Evolutionary conservation across 2,113 vertebrate species (phyloP), one percentile per base, ranked within the genome.

Genomic region (Pungitius pungitius): DNA sequence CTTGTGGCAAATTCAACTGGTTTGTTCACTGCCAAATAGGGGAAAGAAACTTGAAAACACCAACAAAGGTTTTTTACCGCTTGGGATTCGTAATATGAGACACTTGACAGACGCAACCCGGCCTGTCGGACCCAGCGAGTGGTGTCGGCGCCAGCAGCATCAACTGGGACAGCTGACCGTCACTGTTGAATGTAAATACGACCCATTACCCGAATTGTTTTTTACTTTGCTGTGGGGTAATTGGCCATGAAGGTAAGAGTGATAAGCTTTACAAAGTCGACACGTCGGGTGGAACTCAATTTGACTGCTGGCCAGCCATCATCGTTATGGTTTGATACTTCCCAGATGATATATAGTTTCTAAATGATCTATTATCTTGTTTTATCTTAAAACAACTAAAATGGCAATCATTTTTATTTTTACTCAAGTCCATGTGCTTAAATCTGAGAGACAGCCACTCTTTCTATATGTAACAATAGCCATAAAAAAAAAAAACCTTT

Each of bases 181-280:
- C 90, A 87, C 71, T 60, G 77, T 81, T 82, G 76, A 84, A 90
- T 84, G 82, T 77, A 83, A 88, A 81, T 91, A 82, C 72, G 52
- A 90, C 87, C 90, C 82, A 91, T 92, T 90, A 88, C 60, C 45
- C 20, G 40, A 62, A 88, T 88, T 88, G 78, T 78, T 90, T 88
- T 70, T 81, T 78, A 90, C 81, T 85, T 87, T 83, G 84, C 85
- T 83, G 68, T 76, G n/a, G 62, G 45, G 33, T 35, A 20, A 67
- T 63, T 79, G 52, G 42, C 45, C 57, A 39, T 62, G 64, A 77
- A 67, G 43, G 74, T 43, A 26, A 68, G 42, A 77, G 51, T 52
- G 70, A 72, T 61, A 51, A 24, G 49, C 27, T 70, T 75, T 72
- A 39, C 10, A 22, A 40, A 82, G 24, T 37, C 35, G 43, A 63